Evolutionary conservation across 2,113 vertebrate species (phyloP), one percentile per base, ranked within the genome.

Genomic region (Cottus gobio): DNA sequence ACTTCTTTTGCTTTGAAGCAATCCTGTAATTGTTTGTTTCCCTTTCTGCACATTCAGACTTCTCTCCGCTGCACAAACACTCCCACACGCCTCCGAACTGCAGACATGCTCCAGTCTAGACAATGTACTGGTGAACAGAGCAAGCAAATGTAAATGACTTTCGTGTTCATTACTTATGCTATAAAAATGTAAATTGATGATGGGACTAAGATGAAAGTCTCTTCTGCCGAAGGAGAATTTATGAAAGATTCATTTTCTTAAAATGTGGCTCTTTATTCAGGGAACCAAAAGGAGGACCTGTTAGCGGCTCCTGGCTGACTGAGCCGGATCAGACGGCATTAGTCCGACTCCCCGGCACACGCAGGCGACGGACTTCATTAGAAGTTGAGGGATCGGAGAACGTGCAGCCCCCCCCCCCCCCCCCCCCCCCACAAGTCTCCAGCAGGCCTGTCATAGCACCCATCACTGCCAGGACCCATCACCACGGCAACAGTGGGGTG

Each of bases 171-270:
- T 95, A 95, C 94, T 95, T 95, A 95, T 95, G 93, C 94, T 90
- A 92, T 95, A 91, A 95, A 95, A 95, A 95, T 95, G 94, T 93
- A 94, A 95, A 95, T 95, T 92, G 87, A 95, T 95, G 93, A 95
- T 95, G 85, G 83, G 80, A 79, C 70, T 57, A 86, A 94, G 94
- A 95, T 95, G 93, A 95, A 95, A 95, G 94, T 91, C 89, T 94
- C 89, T 86, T 80, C 83, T 92, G 89, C 89, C 88, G 82, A 92
- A 90, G 82, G 86, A 94, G 89, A 91, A 88, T 71, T 75, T 88
- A 93, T 95, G 82, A 93, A 95, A 94, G 91, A 95, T 94, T 95
- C 64, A 93, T 92, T 91, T 85, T 87, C 85, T 92, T 79, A 84
- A 89, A 91, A 86, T 82, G 83, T 83, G 88, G 75, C 70, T 89